These are phyloP conservation scores for Gastrophysa polygoni DNA, from an alignment of 2,888 invertebrate genomes.

Conservation along the genomic window DNA sequence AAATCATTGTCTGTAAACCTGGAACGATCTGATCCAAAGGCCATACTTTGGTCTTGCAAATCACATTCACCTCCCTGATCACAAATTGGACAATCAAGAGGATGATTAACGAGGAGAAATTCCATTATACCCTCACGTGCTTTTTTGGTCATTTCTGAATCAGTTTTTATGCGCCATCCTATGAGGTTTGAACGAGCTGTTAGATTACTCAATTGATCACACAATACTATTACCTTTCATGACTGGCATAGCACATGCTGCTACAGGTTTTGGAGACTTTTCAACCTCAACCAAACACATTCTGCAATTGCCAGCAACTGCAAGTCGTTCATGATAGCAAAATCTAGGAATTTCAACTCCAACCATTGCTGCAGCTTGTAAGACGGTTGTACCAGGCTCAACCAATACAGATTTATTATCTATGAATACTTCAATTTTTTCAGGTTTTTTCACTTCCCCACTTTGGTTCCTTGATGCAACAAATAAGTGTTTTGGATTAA, in stretches of 20 bases:
- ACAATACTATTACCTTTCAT: constrained; percentile 77
- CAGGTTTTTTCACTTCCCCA: constrained; percentile 55
- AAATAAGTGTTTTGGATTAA: constrained; percentile 49
- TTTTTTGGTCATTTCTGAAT: constrained; percentile 82
- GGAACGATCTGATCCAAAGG: constrained; percentile 94
- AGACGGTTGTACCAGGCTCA: constrained; percentile 93
- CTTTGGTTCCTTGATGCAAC: constrained; percentile 44
- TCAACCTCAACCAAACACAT: constrained; percentile 99
- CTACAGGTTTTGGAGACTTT: constrained; percentile 96
- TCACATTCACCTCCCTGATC: constrained; percentile 97
- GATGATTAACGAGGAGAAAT: constrained; percentile 97
- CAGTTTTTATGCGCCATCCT: constrained; percentile 96
- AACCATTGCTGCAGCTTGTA: constrained; percentile 92
- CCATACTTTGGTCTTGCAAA: constrained; percentile 98
- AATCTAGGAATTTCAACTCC: constrained; percentile 99
- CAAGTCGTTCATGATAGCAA: constrained; percentile 98
- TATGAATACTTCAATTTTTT: constrained; percentile 93
- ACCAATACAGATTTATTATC: constrained; percentile 95
- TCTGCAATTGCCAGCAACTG: constrained; percentile 98
- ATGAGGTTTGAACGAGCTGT: background rate
- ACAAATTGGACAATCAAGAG: constrained; percentile 99
- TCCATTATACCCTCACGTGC: constrained; percentile 96
- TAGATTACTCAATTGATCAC: background rate
- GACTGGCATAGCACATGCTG: constrained; percentile 99
- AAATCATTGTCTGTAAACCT: constrained; percentile 92